Evolutionary conservation across 1,140 invertebrate genomes (phyloP).

Genomic region (Oreohelix idahoensis): DNA sequence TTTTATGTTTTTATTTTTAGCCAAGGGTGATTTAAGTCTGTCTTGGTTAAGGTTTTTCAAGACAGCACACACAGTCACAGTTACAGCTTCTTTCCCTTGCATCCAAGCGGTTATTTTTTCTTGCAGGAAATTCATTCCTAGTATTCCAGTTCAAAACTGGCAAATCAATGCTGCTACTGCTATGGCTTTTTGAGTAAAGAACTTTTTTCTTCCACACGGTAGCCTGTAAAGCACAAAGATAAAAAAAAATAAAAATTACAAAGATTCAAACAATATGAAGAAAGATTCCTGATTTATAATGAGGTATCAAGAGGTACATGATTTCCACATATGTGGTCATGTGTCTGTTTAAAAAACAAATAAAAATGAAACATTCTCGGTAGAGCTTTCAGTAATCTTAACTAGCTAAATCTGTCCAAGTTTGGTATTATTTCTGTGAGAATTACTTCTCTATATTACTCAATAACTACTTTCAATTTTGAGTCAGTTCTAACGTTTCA

Average conservation of each 20-base stretch:
- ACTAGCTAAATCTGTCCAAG: too few relatives aligned
- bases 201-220: background rate
- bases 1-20: background rate
- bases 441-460: too few relatives aligned
- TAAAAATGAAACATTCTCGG: background rate
- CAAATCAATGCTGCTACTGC: background rate
- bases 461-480: too few relatives aligned
- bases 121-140: background rate
- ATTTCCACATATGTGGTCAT: background rate
- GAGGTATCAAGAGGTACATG: background rate
- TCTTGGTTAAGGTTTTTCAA: background rate
- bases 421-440: too few relatives aligned
- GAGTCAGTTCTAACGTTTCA: too few relatives aligned
- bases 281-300: background rate
- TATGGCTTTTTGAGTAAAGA: background rate
- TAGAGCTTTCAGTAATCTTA: too few relatives aligned
- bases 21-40: background rate
- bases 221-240: background rate
- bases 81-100: background rate
- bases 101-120: background rate
- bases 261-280: background rate
- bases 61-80: constrained; percentile 3
- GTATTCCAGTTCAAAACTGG: background rate
- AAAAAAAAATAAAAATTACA: background rate
- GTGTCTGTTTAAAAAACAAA: background rate